phyloP scores from a whole-genome alignment of 2,888 invertebrate genomes.

The Palloptera scutellata region DNA sequence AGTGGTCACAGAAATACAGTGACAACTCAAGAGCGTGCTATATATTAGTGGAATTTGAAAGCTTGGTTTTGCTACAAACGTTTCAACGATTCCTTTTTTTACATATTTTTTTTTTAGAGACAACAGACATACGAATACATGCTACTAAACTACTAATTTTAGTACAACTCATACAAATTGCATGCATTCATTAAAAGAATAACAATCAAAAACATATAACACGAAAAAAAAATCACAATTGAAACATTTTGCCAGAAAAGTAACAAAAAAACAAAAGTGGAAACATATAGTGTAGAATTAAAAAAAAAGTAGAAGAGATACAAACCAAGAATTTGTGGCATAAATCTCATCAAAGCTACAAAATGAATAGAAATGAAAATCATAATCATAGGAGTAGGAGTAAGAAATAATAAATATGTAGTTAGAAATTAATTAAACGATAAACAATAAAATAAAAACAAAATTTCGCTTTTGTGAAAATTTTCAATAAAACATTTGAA shows the following conservation, averaged over 20 bases:
- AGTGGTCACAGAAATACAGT: no score
- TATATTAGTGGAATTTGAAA: no score
- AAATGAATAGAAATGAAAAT: conserved; percentile 46
- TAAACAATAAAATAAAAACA: no score
- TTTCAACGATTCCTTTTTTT: no score
- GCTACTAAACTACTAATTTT: conserved; percentile 4
- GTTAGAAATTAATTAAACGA: no score
- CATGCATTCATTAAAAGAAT: conserved; percentile 17
- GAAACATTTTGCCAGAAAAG: conserved; percentile 16
- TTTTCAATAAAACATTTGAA: no score
- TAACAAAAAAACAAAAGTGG: conserved; percentile 11
- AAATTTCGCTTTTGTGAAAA: no score
- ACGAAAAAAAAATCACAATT: conserved; percentile 10
- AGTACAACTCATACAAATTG: background rate
- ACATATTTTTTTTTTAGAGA: no score
- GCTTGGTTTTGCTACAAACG: no score
- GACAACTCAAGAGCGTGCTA: no score
- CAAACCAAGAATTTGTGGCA: conserved; percentile 62
- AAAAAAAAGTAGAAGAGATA: conserved; percentile 45
- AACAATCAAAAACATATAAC: conserved; percentile 6
- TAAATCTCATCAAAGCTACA: conserved; percentile 62
- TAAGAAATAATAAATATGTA: conserved; percentile 12
- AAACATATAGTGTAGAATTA: conserved; percentile 25
- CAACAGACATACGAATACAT: background rate
- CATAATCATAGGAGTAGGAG: conserved; percentile 27